Conservation (phyloP, 2,797 vertebrate genomes). For the Etheostoma perlongum region DNA sequence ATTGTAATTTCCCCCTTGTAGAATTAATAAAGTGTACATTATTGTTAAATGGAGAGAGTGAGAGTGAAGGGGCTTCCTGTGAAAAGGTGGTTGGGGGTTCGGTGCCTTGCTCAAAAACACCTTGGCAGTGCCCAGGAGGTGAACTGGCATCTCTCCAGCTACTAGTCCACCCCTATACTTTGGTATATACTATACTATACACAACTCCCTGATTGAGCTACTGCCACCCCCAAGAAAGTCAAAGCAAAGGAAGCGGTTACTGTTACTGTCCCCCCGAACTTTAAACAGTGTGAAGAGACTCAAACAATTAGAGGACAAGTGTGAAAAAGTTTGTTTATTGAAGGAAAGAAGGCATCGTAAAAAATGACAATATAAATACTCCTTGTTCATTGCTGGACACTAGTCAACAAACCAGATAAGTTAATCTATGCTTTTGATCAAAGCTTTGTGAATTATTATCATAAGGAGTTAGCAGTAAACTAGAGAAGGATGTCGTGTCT, state of each 20-base stretch:
- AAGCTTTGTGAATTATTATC: background rate
- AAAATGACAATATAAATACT: background rate
- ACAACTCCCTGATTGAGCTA: no score
- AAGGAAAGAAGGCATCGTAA: constrained; percentile 64
- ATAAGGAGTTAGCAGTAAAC: background rate
- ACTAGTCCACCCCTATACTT: no score
- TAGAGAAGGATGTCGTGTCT: background rate
- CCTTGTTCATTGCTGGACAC: background rate
- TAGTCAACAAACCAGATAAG: background rate
- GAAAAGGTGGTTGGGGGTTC: no score
- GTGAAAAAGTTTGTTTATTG: constrained; percentile 64
- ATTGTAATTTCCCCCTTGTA: no score
- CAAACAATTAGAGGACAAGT: background rate
- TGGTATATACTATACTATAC: no score
- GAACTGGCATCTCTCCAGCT: no score
- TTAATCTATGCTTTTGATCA: constrained; percentile 2
- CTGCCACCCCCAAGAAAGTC: background rate
- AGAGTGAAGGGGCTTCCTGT: no score
- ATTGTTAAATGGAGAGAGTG: no score
- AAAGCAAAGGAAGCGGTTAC: background rate
- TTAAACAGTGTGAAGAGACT: background rate
- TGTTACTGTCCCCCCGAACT: background rate
- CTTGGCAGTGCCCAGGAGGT: no score
- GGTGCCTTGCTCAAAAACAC: no score
- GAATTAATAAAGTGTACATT: no score